Evolutionary conservation across 2,888 invertebrate genomes (phyloP), one percentile per base, ranked within the genome.

Genomic region (Sarcophaga subvicina): DNA sequence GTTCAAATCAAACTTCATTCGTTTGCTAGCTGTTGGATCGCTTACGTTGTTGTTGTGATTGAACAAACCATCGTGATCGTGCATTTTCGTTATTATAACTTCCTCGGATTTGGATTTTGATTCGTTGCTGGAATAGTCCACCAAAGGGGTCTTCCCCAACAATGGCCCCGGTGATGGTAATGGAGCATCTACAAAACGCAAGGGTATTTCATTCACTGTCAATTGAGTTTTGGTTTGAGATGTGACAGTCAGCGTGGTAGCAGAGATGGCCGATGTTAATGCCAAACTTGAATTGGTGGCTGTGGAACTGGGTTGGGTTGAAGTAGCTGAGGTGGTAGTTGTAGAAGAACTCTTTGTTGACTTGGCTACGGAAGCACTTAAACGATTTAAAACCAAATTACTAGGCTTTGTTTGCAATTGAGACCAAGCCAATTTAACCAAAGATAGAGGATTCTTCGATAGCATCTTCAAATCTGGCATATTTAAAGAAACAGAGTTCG

Each of bases 101-200:
- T 91, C 91, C 2, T 92, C 90, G 0, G 91, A 91, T 69, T 89
- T 90, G 3, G 91, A 90, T 37, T 89, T 90, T 0, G 90, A 89
- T 67, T 90, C 90, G 78, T 90, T 89, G 80, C 94, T 94, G 83
- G 95, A 95, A 14, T 95, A 93, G 89, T 97, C 97, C 20, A 98
- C 96, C 60, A 98, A 94, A 73, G 97, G 95, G 2, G 97, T 97
- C 90, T 96, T 97, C 6, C 97, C 97, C 37, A 97, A 94, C 87
- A 97, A 94, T 0, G 97, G 97, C 0, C 97, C 97, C 0, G 97
- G 97, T 4, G 97, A 97, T 66, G 97, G 97, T 70, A 97, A 93
- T 0, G 97, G 96, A 66, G 95, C 94, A 86, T 94, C 94, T 66
- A 95, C 93, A 89, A 95, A 95, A 12, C 93, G 90, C 37, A 92